Conservation (phyloP, 2,888 invertebrate species). For the Neoascia interrupta region DNA sequence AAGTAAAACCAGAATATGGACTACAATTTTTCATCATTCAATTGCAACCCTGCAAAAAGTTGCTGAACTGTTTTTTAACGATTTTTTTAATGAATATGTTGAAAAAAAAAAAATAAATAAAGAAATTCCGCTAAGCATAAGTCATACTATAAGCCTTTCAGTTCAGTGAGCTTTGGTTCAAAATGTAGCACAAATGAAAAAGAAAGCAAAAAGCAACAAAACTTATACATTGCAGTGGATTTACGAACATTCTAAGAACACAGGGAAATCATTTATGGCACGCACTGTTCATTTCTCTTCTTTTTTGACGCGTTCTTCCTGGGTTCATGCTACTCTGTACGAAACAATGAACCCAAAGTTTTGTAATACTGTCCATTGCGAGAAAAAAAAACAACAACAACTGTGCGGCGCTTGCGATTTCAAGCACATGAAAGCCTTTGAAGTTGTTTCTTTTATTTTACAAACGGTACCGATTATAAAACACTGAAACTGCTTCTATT, state of each 20-base stretch:
- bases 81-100: no score
- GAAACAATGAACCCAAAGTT: conserved; percentile 30
- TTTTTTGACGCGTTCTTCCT: neutral
- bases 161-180: conserved; percentile 15
- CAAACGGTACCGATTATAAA: conserved; percentile 25
- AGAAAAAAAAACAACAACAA: neutral
- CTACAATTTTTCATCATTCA: no score
- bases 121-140: conserved; percentile 5
- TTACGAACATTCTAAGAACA: conserved; percentile 19
- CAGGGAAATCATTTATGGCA: conserved; percentile 28
- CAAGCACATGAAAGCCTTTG: conserved; percentile 51
- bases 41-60: no score
- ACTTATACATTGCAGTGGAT: conserved; percentile 12
- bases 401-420: conserved; percentile 2
- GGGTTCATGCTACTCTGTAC: conserved; percentile 24
- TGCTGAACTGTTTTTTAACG: no score
- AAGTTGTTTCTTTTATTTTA: no score
- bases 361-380: conserved; percentile 2
- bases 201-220: neutral
- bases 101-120: no score
- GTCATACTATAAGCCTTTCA: conserved; percentile 1
- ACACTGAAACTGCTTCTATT: conserved; percentile 25
- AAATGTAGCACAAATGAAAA: conserved; percentile 8
- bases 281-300: neutral
- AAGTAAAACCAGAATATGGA: no score